Base-by-base conservation (phyloP, 2,888 invertebrate species). In the Coremacera marginata region DNA sequence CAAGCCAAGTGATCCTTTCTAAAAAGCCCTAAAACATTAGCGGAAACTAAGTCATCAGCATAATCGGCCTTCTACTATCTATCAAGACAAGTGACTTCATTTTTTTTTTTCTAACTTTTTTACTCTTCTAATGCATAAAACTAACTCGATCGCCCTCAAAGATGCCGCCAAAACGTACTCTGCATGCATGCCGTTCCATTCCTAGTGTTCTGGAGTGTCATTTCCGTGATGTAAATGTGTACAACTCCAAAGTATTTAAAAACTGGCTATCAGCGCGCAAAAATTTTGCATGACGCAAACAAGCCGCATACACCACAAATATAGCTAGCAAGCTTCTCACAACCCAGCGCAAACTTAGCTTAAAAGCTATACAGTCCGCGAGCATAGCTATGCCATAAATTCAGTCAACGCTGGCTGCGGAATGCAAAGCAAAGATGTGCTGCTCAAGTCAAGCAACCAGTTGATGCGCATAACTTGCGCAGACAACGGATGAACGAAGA, bases 261-360 rank as follows among this genome's bases (percentile, higher is more conserved):
- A 52, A 25, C 14, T 49, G 68, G 49, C 25, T 22, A n/a, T 27
- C 25, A 68, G 14, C 9, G 37, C 11, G n/a, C 67, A 11, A 44
- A 57, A 19, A 49, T 72, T 72, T 72, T 72, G 72, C 72, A 72
- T 72, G 72, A 72, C 8, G 70, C 52, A 70, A 72, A 27, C 49
- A 37, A 34, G 16, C 16, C 27, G 37, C 8, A 55, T 5, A 22
- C 31, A 22, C 37, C 44, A 19, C 37, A 67, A 22, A 49, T n/a
- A 49, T 31, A 31, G 31, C 31, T 31, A 31, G 49, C 22, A 27
- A 5, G 65, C n/a, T 65, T 34, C 34, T 34, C 34, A n/a, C 67
- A 67, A 1, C 8, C 22, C 60, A 44, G 3, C 14, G 3, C 14
- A 44, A 34, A 19, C 34, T 31, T 27, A 19, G 31, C 63, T 34